Conservation (phyloP, 2,113 vertebrate species). For the Boleophthalmus pectinirostris region DNA sequence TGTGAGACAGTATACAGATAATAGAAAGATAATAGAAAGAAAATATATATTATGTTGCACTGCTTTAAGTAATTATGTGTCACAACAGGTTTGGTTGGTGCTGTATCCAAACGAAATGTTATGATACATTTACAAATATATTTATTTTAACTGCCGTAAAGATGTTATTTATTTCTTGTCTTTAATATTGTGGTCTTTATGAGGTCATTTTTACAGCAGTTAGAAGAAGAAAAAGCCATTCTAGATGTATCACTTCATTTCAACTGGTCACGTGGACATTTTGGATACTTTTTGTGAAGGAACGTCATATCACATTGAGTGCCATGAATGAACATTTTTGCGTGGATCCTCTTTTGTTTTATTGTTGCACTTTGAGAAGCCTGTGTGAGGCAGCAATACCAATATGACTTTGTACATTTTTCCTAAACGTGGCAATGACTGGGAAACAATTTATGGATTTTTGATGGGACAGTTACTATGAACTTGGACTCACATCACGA, state of each 20-base stretch:
- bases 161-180: not conserved
- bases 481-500: slow-evolving; percentile 43
- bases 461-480: slow-evolving; percentile 45
- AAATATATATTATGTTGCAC: slow-evolving; percentile 11
- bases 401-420: slow-evolving; percentile 54
- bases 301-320: slow-evolving; percentile 29
- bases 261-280: slow-evolving; percentile 27
- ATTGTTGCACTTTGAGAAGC: slow-evolving; percentile 67
- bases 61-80: not conserved
- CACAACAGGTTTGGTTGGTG: slow-evolving; percentile 15
- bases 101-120: slow-evolving; percentile 13
- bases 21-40: slow-evolving; percentile 10
- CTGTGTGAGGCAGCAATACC: slow-evolving; percentile 55
- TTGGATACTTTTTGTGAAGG: slow-evolving; percentile 20
- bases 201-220: slow-evolving; percentile 42
- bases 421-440: slow-evolving; percentile 25
- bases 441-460: slow-evolving; percentile 7
- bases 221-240: slow-evolving; percentile 53
- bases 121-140: slow-evolving; percentile 16
- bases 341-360: slow-evolving; percentile 30
- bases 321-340: slow-evolving; percentile 35
- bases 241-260: slow-evolving; percentile 32
- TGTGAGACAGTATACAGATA: slow-evolving; percentile 1
- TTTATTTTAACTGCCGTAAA: slow-evolving; percentile 32
- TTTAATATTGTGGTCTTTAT: not conserved